Conservation (phyloP, 2,113 vertebrate species). For the Lampris incognitus region DNA sequence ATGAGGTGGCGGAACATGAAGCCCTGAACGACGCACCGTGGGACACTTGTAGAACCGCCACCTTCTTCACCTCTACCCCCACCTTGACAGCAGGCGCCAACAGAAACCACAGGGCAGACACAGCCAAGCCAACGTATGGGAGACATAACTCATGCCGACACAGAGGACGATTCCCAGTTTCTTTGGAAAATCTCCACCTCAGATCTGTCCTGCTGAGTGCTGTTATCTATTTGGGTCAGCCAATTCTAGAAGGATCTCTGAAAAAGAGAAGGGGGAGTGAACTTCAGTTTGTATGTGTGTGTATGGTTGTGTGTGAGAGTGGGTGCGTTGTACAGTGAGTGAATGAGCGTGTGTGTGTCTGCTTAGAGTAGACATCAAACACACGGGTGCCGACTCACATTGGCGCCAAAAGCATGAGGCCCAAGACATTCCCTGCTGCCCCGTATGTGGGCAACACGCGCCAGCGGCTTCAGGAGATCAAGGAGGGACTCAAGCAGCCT, state of each 20-base stretch:
- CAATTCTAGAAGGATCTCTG: slow-evolving; percentile 19
- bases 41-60: slow-evolving; percentile 65
- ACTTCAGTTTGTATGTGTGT: slow-evolving; percentile 10
- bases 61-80: slow-evolving; percentile 11
- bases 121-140: slow-evolving; percentile 27
- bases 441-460: slow-evolving; percentile 97
- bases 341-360: slow-evolving; percentile 15
- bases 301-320: background rate
- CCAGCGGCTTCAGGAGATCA: slow-evolving; percentile 96
- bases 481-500: slow-evolving; percentile 97
- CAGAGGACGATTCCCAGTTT: slow-evolving; percentile 25
- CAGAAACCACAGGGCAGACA: slow-evolving; percentile 14
- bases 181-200: slow-evolving; percentile 31
- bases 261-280: slow-evolving; percentile 20
- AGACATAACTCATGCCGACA: background rate
- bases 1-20: slow-evolving; percentile 73
- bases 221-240: slow-evolving; percentile 64
- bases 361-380: slow-evolving; percentile 31
- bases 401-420: slow-evolving; percentile 88
- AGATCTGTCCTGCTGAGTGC: slow-evolving; percentile 41
- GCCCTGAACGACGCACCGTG: slow-evolving; percentile 77
- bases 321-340: background rate
- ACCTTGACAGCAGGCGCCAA: slow-evolving; percentile 29
- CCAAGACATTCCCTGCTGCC: slow-evolving; percentile 98
- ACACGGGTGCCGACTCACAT: slow-evolving; percentile 36